These are phyloP conservation scores for Antheraea yamamai DNA, from an alignment of 2,888 invertebrate species.

Conservation along the genomic window DNA sequence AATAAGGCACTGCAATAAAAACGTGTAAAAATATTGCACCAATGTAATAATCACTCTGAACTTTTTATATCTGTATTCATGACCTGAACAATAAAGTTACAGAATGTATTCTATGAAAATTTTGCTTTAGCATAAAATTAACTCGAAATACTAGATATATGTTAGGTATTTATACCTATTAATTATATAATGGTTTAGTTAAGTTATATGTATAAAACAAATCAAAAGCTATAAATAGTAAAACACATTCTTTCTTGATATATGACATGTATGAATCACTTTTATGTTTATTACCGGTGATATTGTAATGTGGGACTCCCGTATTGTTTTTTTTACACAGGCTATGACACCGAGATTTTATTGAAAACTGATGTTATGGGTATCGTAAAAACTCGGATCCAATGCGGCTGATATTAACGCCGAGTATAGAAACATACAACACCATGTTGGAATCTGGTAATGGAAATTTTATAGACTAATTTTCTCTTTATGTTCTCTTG, in stretches of 20 bases:
- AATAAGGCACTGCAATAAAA: no score
- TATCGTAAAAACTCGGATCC: conserved; percentile 62
- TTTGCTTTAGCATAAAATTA: neutral
- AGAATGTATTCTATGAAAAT: neutral
- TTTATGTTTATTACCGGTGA: conserved; percentile 51
- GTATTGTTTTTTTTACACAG: conserved; percentile 53
- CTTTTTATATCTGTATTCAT: neutral
- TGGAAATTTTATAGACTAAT: conserved; percentile 62
- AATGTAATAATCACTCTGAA: no score
- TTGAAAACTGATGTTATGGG: conserved; percentile 65
- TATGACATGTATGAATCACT: conserved; percentile 48
- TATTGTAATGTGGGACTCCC: conserved; percentile 52
- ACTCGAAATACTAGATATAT: neutral
- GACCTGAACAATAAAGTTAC: neutral
- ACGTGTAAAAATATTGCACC: no score
- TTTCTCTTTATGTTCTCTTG: conserved; percentile 47
- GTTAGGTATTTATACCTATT: neutral
- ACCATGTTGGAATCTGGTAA: conserved; percentile 47
- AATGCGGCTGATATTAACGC: conserved; percentile 53
- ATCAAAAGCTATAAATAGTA: conserved; percentile 23
- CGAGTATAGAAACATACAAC: conserved; percentile 40
- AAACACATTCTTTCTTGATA: conserved; percentile 41
- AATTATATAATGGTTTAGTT: neutral
- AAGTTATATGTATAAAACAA: conserved; percentile 1
- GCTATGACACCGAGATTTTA: conserved; percentile 58